Conservation (phyloP, 2,797 vertebrate species). For the Ctenochaetus hawaiiensis region DNA sequence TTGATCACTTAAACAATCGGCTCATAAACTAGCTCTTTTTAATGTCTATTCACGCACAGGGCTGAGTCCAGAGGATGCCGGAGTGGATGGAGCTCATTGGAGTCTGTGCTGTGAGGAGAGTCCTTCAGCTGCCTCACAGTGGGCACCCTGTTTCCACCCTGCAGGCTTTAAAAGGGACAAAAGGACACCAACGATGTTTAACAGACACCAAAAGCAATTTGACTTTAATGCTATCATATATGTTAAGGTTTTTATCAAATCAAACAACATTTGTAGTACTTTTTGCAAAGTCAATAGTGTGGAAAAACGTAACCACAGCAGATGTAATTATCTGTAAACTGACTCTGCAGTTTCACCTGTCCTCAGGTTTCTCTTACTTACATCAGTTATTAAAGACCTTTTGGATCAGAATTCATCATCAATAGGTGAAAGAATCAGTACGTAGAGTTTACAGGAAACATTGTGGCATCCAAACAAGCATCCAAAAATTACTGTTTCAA, state of each 20-base stretch:
- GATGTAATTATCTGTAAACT: too few species aligned
- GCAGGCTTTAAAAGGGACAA: conserved; percentile 31
- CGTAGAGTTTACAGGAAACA: neutral
- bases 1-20: conserved; percentile 78
- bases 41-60: conserved; percentile 64
- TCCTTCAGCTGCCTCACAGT: conserved; percentile 61
- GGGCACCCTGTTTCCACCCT: conserved; percentile 50
- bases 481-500: too few species aligned
- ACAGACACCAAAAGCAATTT: conserved; percentile 1
- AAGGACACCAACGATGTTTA: conserved; percentile 72
- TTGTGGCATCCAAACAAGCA: neutral
- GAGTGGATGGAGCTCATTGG: conserved; percentile 68
- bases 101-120: conserved; percentile 47
- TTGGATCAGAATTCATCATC: too few species aligned
- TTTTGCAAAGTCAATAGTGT: too few species aligned
- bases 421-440: too few species aligned
- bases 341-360: too few species aligned
- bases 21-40: conserved; percentile 77
- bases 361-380: too few species aligned
- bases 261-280: neutral
- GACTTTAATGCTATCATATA: neutral
- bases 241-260: neutral
- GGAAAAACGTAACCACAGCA: too few species aligned
- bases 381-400: too few species aligned
- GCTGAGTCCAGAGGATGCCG: conserved; percentile 46